These are phyloP conservation scores for Heliothis peltigera DNA, from an alignment of 2,888 invertebrate species.

Conservation along the genomic window DNA sequence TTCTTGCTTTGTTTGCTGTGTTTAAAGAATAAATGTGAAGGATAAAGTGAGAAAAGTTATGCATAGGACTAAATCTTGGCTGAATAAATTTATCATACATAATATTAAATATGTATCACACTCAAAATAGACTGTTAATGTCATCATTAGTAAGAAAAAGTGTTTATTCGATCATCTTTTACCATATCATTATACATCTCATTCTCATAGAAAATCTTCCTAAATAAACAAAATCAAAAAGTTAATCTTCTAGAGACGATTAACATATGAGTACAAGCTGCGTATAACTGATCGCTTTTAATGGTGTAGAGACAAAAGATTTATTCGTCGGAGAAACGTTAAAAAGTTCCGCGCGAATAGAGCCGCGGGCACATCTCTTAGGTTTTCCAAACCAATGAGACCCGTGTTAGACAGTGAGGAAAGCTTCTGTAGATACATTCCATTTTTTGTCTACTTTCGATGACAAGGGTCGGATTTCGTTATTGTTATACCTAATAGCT, in stretches of 20 bases:
- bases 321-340: background rate
- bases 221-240: no score
- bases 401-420: background rate
- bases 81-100: no score
- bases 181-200: no score
- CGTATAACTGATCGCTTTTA: background rate
- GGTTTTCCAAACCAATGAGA: background rate
- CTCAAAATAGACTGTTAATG: no score
- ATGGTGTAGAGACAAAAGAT: background rate
- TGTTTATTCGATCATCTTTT: no score
- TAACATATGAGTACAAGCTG: no score
- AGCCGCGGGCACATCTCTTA: background rate
- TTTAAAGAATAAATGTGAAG: background rate
- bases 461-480: background rate
- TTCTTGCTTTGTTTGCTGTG: background rate
- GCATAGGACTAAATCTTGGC: no score
- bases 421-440: background rate
- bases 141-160: no score
- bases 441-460: background rate
- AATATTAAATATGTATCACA: no score
- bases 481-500: background rate
- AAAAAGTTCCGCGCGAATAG: background rate
- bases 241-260: no score
- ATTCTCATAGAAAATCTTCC: no score
- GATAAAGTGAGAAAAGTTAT: no score